Evolutionary conservation across 2,888 invertebrate genomes (phyloP), one percentile per base, ranked within the genome.

Genomic region (Leptopilina drosophilae): DNA sequence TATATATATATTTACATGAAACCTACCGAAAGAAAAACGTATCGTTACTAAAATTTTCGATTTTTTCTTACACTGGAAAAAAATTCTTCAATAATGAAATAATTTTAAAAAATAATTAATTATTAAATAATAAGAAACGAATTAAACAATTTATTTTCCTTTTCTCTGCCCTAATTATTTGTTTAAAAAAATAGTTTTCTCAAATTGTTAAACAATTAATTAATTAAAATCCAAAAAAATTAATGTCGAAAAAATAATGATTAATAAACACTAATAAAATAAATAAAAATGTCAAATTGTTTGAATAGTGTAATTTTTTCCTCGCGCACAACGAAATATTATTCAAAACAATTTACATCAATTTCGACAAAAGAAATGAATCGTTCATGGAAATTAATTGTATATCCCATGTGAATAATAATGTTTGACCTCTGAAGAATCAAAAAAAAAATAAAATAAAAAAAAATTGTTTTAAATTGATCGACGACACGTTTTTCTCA

Each of bases 401-500:
- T 73, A 26, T n/a, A 33, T 46, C 5, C 53, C n/a, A 59, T 56
- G n/a, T 56, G 73, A 73, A 73, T 73, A 73, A 49, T 69, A 69
- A 69, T 53, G 20, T 53, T 49, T 69, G 14, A 69, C 69, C 69
- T 69, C 69, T 49, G 49, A 53, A 73, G 73, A 73, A 73, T 73
- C 56, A 73, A 73, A 42, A 42, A 42, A 46, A 46, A 8, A 46
- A 20, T 20, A 20, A 20, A 20, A 20, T 20, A 20, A 46, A 46
- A 46, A 46, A 49, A 73, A 73, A 73, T 73, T 73, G 11, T 73
- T 73, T 73, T 73, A 73, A 56, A 73, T 73, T 73, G 73, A 73
- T 73, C 73, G 73, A 73, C 73, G 73, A 73, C 56, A 73, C 73
- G 73, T 73, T 73, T 73, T 73, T 73, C 73, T 73, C 73, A 73